phyloP scores from a whole-genome alignment of 2,113 vertebrate species.

The Tetrao urogallus region DNA sequence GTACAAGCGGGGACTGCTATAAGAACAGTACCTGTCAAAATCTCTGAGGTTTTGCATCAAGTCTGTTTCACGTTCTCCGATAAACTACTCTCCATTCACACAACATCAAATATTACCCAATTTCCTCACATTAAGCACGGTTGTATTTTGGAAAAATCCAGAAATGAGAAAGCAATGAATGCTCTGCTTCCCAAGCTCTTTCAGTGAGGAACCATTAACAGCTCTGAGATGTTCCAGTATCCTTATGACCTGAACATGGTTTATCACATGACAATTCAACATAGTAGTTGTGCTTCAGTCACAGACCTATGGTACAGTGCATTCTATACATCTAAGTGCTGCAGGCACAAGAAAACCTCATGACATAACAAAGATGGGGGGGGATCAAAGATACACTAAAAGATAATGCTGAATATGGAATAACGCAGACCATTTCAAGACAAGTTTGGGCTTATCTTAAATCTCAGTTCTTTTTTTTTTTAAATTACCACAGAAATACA shows the following conservation, averaged over 20 bases:
- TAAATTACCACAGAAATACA: fast-evolving
- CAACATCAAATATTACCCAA: not conserved
- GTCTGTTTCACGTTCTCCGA: not conserved
- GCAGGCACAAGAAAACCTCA: not conserved
- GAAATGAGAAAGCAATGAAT: not conserved
- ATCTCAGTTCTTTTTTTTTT: not conserved
- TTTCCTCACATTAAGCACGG: not conserved
- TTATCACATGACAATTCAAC: not conserved
- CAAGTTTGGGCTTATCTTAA: not conserved
- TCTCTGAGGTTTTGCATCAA: not conserved
- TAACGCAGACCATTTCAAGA: not conserved
- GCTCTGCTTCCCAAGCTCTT: not conserved
- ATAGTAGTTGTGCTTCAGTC: not conserved
- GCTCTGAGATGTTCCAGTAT: not conserved
- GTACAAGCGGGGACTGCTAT: not conserved
- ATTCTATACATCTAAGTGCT: not conserved
- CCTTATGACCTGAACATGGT: not conserved
- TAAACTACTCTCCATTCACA: not conserved
- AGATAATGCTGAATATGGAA: not conserved
- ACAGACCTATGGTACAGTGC: not conserved
- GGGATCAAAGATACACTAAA: not conserved
- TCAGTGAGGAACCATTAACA: not conserved
- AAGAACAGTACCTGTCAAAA: not conserved
- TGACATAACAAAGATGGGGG: not conserved
- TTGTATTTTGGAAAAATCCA: not conserved